These are phyloP conservation scores for Meloidogyne exigua DNA, from an alignment of 1,140 invertebrate species.

Conservation along the genomic window DNA sequence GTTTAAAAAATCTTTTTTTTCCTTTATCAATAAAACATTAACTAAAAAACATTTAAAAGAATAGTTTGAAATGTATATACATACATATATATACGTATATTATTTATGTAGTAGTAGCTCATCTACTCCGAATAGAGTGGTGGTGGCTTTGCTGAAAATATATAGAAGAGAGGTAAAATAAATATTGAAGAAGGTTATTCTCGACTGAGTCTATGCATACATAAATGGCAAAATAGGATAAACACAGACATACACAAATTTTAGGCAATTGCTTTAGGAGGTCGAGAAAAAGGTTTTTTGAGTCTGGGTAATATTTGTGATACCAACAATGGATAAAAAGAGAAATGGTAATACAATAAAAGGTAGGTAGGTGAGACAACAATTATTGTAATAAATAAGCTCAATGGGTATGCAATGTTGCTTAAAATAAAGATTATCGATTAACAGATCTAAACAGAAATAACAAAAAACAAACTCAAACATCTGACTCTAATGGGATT, in stretches of 20 bases:
- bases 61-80: slow-evolving; percentile 1
- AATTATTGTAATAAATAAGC: no score
- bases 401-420: no score
- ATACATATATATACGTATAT: not conserved
- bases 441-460: no score
- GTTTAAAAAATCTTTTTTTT: no score
- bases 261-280: slow-evolving; percentile 27
- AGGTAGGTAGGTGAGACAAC: no score
- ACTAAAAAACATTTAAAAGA: not conserved
- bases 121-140: no score
- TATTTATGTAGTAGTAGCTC: not conserved
- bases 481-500: no score
- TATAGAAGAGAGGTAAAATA: no score
- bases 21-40: no score
- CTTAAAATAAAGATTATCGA: no score
- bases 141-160: not conserved
- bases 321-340: not conserved
- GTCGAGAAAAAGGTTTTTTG: not conserved
- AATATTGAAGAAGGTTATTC: not conserved
- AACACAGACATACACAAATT: slow-evolving; percentile 15
- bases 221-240: no score
- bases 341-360: not conserved
- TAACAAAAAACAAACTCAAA: no score
- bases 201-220: not conserved
- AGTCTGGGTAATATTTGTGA: not conserved